These are phyloP conservation scores for Epistrophella euchroma DNA, from an alignment of 2,888 invertebrate genomes.

Conservation along the genomic window DNA sequence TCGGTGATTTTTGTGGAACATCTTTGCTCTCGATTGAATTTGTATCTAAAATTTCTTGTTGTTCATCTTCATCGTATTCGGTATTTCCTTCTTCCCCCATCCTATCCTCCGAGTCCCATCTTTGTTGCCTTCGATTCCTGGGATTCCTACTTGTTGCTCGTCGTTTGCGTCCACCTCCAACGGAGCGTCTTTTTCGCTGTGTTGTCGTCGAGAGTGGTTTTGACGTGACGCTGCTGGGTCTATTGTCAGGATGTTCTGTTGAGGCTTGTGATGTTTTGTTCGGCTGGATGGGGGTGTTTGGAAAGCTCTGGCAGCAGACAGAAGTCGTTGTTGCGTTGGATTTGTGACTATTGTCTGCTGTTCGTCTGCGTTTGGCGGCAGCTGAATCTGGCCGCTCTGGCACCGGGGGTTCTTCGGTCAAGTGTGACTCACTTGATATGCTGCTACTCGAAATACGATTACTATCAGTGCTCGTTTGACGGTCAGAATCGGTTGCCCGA, in stretches of 20 bases:
- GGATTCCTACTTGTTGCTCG: slow-evolving; percentile 52
- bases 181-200: slow-evolving; percentile 43
- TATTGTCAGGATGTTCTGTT: slow-evolving; percentile 58
- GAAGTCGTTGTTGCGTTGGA: slow-evolving; percentile 45
- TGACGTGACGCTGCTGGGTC: slow-evolving; percentile 42
- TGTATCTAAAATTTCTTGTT: slow-evolving; percentile 71
- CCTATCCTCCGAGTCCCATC: slow-evolving; percentile 83
- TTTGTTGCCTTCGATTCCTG: slow-evolving; percentile 65
- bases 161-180: slow-evolving; percentile 50
- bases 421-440: slow-evolving; percentile 77
- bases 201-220: slow-evolving; percentile 32
- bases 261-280: slow-evolving; percentile 75
- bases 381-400: slow-evolving; percentile 68
- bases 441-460: slow-evolving; percentile 78
- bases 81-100: slow-evolving; percentile 81
- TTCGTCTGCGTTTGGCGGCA: slow-evolving; percentile 65
- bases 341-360: slow-evolving; percentile 63
- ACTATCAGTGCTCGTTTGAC: slow-evolving; percentile 84
- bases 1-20: slow-evolving; percentile 25
- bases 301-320: slow-evolving; percentile 81
- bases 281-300: slow-evolving; percentile 84
- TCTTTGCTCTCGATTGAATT: slow-evolving; percentile 9
- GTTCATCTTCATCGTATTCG: slow-evolving; percentile 63
- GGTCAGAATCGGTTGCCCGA: slow-evolving; percentile 84
- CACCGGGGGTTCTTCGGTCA: slow-evolving; percentile 71